Evolutionary conservation across 1,140 invertebrate species (phyloP), one percentile per base, ranked within the genome.

Genomic region (Kradibia gibbosae): DNA sequence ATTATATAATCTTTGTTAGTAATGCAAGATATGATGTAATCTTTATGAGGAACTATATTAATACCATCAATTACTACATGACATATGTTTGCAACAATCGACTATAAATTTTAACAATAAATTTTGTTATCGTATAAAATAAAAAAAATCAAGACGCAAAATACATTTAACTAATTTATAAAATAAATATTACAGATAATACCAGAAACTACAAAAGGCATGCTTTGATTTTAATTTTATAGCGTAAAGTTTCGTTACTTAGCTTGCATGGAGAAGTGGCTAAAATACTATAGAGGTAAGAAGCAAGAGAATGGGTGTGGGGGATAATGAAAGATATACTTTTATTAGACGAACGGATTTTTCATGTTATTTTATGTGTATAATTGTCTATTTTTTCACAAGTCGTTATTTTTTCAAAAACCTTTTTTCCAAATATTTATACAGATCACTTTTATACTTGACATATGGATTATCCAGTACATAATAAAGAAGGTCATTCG

Each of bases 1-100:
- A 17, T 36, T 11, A 53, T 34, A 39, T 70, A 7, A 45, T 31
- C 20, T 71, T 62, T 80, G 10, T 73, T 65, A 80, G 28, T 65
- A 70, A 57, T 76, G 70, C 17, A 72, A 22, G 62, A 77, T 62
- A 77, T 77, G 53, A 72, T 60, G 80, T 45, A 75, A 77, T 60
- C 74, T 36, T 48, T 57, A 36, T 42, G 31, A 82, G 74, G 65
- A 82, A 82, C 74, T 82, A 39, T 53, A 48, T 74, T 77, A 67
- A 77, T 74, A 77, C 53, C 62, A 81, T 75, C 60, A 76, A 81
- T 72, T 81, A 81, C 73, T 60, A 73, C 73, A 57, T 81, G 48
- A 45, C 76, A 67, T 31, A 53, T 74, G 39, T 67, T 75, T 65
- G 74, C 73, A 53, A 65, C 72, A 74, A 50, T 50, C 72, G 73